Evolutionary conservation across 2,888 invertebrate species (phyloP), one percentile per base, ranked within the genome.

Genomic region (Rotaria sp.): DNA sequence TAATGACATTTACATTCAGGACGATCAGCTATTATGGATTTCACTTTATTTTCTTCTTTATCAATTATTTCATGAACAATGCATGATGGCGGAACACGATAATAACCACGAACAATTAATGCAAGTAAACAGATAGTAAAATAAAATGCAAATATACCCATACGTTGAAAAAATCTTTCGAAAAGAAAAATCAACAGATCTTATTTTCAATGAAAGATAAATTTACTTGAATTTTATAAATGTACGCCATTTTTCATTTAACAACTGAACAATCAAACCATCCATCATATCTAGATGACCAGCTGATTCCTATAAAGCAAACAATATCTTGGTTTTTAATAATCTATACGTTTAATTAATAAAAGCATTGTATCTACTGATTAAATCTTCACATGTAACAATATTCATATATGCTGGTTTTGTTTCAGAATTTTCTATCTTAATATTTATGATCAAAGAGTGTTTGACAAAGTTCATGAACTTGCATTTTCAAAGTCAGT

Each of bases 221-320:
- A 74, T 67, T 85, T 89, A 93, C 93, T 92, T 91, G 88, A 94
- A 95, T 92, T 96, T 96, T 3, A 96, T 96, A 91, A 97, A 98
- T 0, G 96, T 95, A 89, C 96, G 96, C 98, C 98, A 99, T 92
- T 99, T 99, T 7, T 96, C 96, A 90, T 96, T 94, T 26, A 99
- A 92, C 30, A 99, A 93, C 91, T 97, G 96, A 41, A 96, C 95
- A 84, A 98, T 92, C 88, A 97, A 94, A 0, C 97, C 97, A 90
- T 97, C 97, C 92, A 98, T 93, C 86, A 99, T 93, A 89, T 96
- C 96, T 89, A 99, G 93, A 92, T 99, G 98, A 90, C 96, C 96
- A 88, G 95, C 94, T 92, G 95, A 95, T 89, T 96, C 96, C 96
- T 96, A 89, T 84, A 92, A 92, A 88, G 86, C 87, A 21, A 67